These are phyloP conservation scores for Cuculus canorus DNA, from an alignment of 2,797 vertebrate genomes.

Conservation along the genomic window DNA sequence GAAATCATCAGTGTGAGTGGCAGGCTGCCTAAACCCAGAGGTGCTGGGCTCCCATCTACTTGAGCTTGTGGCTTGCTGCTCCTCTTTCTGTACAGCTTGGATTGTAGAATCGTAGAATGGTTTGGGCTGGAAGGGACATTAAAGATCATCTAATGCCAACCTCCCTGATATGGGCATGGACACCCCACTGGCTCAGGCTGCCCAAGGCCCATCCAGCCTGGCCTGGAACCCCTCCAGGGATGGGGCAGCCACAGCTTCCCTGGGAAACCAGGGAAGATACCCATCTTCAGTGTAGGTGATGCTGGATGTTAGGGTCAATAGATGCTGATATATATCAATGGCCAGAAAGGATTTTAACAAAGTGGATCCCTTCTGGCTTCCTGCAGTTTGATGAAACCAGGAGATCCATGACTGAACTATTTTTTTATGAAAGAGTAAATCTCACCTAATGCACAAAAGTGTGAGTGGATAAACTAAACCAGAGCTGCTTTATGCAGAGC, in stretches of 20 bases:
- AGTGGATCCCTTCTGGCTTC: background rate
- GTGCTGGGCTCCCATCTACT: background rate
- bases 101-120: no score
- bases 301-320: background rate
- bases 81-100: background rate
- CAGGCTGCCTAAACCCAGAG: background rate
- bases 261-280: background rate
- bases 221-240: no score
- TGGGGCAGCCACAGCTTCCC: no score
- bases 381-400: background rate
- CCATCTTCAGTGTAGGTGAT: background rate
- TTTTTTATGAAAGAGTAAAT: background rate
- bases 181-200: no score
- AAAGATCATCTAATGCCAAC: no score
- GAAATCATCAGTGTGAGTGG: background rate
- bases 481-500: background rate
- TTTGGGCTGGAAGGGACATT: no score
- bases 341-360: background rate
- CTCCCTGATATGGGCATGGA: no score
- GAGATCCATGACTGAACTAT: fast-evolving
- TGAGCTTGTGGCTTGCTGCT: background rate
- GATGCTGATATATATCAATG: fast-evolving
- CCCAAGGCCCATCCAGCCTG: no score
- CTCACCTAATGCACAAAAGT: fast-evolving
- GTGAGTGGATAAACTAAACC: background rate